A percentile compares a stretch with the other conserved stretches of the same genome.
These are phyloP conservation scores for Procapra przewalskii DNA, from an alignment of 2,113 vertebrate genomes.

Conservation along the genomic window DNA sequence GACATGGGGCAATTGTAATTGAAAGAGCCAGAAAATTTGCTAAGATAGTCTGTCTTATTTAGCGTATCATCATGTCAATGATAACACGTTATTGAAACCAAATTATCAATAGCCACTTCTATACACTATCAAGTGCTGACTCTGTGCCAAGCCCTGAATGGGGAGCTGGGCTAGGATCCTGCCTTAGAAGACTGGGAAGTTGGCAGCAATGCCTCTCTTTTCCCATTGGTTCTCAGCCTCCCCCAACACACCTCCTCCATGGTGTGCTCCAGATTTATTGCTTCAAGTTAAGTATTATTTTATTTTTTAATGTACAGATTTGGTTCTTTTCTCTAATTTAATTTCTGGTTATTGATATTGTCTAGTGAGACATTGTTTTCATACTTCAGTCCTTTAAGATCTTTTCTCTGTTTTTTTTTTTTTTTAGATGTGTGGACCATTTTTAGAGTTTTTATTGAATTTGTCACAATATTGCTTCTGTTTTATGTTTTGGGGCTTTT, in stretches of 20 bases:
- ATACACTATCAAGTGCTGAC: neutral
- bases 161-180: neutral
- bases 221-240: neutral
- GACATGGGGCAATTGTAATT: neutral
- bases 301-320: neutral
- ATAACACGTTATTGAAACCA: neutral
- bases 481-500: neutral
- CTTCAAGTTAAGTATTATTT: neutral
- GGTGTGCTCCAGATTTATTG: neutral
- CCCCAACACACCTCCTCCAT: rapidly evolving
- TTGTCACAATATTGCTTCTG: neutral
- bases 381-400: neutral
- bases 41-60: neutral
- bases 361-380: neutral
- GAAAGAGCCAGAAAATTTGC: neutral
- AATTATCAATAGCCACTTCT: neutral
- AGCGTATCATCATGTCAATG: neutral
- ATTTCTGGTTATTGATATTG: neutral
- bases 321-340: neutral
- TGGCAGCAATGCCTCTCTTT: neutral
- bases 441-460: neutral
- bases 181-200: neutral
- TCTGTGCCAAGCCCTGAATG: too few species aligned
- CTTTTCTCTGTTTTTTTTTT: neutral
- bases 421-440: neutral